Base-by-base conservation (phyloP, 2,888 invertebrate genomes). In the Rhamphomyia laevipes region DNA sequence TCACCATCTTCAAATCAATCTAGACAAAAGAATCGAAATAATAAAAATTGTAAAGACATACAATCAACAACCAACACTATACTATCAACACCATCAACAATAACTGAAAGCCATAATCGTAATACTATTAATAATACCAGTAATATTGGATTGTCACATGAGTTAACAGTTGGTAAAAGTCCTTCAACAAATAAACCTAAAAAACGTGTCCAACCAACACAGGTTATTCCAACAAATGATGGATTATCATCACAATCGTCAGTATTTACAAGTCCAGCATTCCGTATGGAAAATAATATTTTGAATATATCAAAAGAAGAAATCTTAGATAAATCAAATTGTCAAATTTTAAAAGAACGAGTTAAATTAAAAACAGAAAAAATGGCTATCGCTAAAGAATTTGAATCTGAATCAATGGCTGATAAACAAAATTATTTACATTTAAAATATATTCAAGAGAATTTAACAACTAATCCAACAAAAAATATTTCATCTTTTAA, bases 251-350 rank as follows among this genome's bases (percentile, higher is more conserved):
- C 23, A 40, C 16, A n/a, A n/a, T 12, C 17, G 12, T 27, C 42
- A 27, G 7, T 15, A 23, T 42, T 42, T 42, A 10, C 42, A 15
- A 61, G 61, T 49, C 65, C 68, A 30, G 62, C 65, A n/a, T 66
- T 66, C 51, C 64, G 67, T 50, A 62, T 61, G 40, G 70, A 70
- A n/a, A 70, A 69, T 43, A 70, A 71, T 52, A 56, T 71, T 6
- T 53, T 63, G 11, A 58, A 63, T 37, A 54, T 67, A 18, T 60
- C 63, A 5, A 62, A 63, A 35, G 63, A 59, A 15, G 70, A 68
- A 50, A 52, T 64, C 9, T 55, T 61, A 3, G 67, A 67, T 43
- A 59, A 57, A 31, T 62, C 59, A 15, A 60, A 66, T 17, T 61
- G 60, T 3, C 55, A 57, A 9, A 57, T 63, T 5, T 51, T 61